Evolutionary conservation across 2,113 vertebrate species (phyloP).

Genomic region (Podarcis cretensis): DNA sequence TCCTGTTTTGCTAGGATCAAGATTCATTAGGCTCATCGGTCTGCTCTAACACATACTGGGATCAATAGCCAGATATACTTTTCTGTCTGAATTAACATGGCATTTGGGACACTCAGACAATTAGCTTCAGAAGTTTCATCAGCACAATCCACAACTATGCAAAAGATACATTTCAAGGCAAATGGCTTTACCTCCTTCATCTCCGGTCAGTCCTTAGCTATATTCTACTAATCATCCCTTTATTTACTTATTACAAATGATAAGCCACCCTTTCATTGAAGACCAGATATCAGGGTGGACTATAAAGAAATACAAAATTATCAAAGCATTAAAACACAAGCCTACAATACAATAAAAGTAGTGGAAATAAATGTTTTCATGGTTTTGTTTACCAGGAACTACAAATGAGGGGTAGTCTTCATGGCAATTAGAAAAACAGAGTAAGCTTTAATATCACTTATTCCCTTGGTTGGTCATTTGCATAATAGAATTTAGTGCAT

Average conservation of each 20-base stretch:
- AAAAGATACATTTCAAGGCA: not conserved
- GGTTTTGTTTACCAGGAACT: not conserved
- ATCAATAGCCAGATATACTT: not conserved
- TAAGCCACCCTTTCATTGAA: too few species aligned
- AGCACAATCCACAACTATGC: not conserved
- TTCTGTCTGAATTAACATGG: not conserved
- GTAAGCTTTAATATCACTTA: not conserved
- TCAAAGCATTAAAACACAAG: too few species aligned
- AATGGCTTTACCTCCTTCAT: not conserved
- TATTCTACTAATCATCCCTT: not conserved
- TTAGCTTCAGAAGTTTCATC: not conserved
- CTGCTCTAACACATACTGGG: not conserved
- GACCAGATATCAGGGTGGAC: too few species aligned
- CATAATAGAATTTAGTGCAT: not conserved
- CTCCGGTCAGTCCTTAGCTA: not conserved
- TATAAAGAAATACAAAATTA: too few species aligned
- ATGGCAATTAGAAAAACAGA: not conserved
- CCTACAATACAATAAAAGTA: too few species aligned
- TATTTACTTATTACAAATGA: not conserved
- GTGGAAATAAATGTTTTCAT: not conserved
- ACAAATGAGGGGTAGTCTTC: not conserved
- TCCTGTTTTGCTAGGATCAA: not conserved
- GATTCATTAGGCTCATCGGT: not conserved
- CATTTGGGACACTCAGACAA: not conserved
- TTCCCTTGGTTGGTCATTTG: accelerated